These are phyloP conservation scores for Pseudomyrmex concolor DNA, from an alignment of 1,140 invertebrate genomes.

Conservation along the genomic window DNA sequence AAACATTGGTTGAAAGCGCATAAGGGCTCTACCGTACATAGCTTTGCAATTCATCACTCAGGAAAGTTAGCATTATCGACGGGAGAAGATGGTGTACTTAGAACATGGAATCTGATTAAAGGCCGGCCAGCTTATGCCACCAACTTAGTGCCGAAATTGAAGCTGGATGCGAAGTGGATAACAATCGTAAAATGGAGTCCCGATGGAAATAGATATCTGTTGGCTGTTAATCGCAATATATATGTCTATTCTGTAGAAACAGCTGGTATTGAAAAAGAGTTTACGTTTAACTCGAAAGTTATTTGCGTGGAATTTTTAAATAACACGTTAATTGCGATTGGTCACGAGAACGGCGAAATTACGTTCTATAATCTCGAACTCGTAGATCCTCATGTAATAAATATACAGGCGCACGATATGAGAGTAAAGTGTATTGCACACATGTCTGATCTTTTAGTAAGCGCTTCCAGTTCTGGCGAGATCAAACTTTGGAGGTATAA, in stretches of 20 bases:
- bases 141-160: constrained; percentile 90
- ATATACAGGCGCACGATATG: constrained; percentile 87
- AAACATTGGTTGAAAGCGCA: constrained; percentile 91
- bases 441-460: constrained; percentile 85
- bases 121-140: constrained; percentile 94
- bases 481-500: constrained; percentile 90
- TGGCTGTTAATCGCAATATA: constrained; percentile 89
- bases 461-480: constrained; percentile 91
- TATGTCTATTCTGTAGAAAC: constrained; percentile 92
- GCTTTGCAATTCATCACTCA: constrained; percentile 93
- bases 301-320: constrained; percentile 87
- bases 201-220: constrained; percentile 89
- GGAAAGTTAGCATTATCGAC: constrained; percentile 95
- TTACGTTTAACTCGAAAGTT: constrained; percentile 88
- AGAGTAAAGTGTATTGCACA: constrained; percentile 89
- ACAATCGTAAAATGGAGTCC: constrained; percentile 88
- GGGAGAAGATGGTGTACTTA: constrained; percentile 92
- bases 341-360: constrained; percentile 90
- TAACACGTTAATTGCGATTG: constrained; percentile 88
- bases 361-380: constrained; percentile 86
- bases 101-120: constrained; percentile 97
- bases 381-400: constrained; percentile 80
- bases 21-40: constrained; percentile 88
- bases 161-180: constrained; percentile 84
- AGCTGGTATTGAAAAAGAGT: constrained; percentile 87